Evolutionary conservation across 2,888 invertebrate species (phyloP), one percentile per base, ranked within the genome.

Genomic region (Epistrophe eligans): DNA sequence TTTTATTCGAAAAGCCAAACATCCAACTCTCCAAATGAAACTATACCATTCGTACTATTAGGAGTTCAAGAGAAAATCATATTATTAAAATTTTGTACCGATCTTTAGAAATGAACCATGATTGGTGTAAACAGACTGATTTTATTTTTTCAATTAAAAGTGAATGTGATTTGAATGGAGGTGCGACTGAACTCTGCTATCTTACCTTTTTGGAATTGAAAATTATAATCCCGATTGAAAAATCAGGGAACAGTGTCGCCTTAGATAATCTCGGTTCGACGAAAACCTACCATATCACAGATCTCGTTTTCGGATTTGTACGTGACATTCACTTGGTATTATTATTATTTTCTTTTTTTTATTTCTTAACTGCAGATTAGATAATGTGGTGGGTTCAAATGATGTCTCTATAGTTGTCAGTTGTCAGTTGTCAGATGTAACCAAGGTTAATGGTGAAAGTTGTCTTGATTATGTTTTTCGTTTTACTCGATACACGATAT

Each of bases 401-500:
- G 73, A 58, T 58, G 45, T 72, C 6, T 40, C 24, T 70, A 19
- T 35, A 11, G 66, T 24, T 70, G 52, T 70, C 24, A 62, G 28
- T 66, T 72, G 72, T 57, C 24, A 11, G 67, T 28, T 70, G 52
- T 70, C 35, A 62, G 28, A 73, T 72, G 72, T 57, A 43, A 58
- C 73, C 79, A 74, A 74, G 74, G 80, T 74, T 80, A 60, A 60
- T 71, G 52, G 60, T 80, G 74, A 80, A 60, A 80, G 67, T 74
- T 77, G 77, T 62, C 24, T 74, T 62, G 80, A 74, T 70, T 80
- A 24, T 74, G 67, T 80, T 80, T 73, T 74, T 67, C 58, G 19
- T 35, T 48, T 48, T 48, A 9, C 13, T 19, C 60, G 11, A 17
- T 17, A 35, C 35, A 35, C 35, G 35, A 35, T 32, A 0, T 35